phyloP scores from a whole-genome alignment of 2,113 vertebrate genomes.

The Tachysurus vachellii region DNA sequence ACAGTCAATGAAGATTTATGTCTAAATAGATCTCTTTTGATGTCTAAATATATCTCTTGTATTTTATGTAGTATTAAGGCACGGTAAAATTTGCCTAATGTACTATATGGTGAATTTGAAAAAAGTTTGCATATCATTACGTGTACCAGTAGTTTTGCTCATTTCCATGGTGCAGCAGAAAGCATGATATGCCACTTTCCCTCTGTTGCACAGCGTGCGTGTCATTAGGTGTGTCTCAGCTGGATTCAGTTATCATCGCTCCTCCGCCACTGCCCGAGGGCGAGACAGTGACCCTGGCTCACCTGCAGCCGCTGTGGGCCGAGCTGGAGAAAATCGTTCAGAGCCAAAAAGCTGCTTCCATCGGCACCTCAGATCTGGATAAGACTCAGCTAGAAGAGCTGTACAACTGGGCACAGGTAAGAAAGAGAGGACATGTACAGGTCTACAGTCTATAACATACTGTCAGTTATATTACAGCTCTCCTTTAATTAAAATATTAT shows the following conservation, averaged over 20 bases:
- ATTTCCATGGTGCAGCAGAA: neutral
- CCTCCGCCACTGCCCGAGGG: slow-evolving; percentile 81
- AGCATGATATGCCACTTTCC: neutral
- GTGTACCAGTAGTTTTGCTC: neutral
- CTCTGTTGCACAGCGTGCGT: slow-evolving; percentile 76
- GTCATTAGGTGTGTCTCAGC: slow-evolving; percentile 85
- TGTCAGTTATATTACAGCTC: neutral
- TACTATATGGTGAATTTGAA: neutral
- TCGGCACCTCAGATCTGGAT: slow-evolving; percentile 96
- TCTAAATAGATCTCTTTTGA: neutral
- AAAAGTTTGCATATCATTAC: neutral
- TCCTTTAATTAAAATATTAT: neutral
- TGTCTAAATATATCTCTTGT: neutral
- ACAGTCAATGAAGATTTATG: neutral
- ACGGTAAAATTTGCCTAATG: neutral
- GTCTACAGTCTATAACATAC: neutral
- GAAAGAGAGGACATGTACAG: neutral
- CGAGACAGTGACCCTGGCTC: slow-evolving; percentile 77
- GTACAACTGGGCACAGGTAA: slow-evolving; percentile 80
- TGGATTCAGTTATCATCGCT: slow-evolving; percentile 94
- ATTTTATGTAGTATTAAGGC: neutral
- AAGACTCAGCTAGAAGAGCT: slow-evolving; percentile 91
- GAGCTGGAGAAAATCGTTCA: slow-evolving; percentile 88
- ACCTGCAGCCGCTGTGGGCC: slow-evolving; percentile 91
- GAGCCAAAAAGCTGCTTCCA: slow-evolving; percentile 84